Percentiles rank a stretch among this genome's conserved stretches.
These are phyloP conservation scores for Desmophyllum pertusum DNA, from an alignment of 92 coral and sea anemone genomes.

Conservation along the genomic window DNA sequence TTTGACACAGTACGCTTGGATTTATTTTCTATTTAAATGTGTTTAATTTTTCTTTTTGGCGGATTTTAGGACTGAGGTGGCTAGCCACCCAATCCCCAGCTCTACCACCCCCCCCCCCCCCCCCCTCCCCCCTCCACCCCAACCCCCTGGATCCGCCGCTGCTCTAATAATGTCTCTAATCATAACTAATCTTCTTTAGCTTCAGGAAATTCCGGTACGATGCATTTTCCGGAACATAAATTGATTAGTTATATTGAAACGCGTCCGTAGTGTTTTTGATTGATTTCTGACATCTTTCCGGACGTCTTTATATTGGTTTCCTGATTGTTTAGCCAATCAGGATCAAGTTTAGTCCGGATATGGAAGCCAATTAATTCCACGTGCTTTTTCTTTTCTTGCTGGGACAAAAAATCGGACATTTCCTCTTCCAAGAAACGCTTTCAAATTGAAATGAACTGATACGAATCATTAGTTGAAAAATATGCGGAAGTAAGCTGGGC, in stretches of 20 bases:
- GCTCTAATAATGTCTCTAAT: neutral
- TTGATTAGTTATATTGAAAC: neutral
- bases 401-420: too few species aligned
- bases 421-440: neutral
- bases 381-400: neutral
- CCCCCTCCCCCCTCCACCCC: too few species aligned
- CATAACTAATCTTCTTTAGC: neutral
- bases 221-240: neutral
- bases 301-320: neutral
- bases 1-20: too few species aligned
- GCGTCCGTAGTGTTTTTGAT: neutral
- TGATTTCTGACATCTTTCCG: neutral
- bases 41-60: too few species aligned
- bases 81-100: too few species aligned
- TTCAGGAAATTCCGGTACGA: neutral
- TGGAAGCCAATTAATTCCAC: neutral
- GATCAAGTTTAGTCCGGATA: neutral
- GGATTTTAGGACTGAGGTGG: too few species aligned
- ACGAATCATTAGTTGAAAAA: neutral
- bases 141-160: too few species aligned
- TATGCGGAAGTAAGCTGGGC: constrained; percentile 28
- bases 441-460: neutral
- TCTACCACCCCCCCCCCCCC: too few species aligned
- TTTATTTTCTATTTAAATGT: too few species aligned
- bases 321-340: neutral